Evolutionary conservation across 35 echinoderm and acorn worm genomes (phyloP).

Genomic region (Strongylocentrotus purpuratus): DNA sequence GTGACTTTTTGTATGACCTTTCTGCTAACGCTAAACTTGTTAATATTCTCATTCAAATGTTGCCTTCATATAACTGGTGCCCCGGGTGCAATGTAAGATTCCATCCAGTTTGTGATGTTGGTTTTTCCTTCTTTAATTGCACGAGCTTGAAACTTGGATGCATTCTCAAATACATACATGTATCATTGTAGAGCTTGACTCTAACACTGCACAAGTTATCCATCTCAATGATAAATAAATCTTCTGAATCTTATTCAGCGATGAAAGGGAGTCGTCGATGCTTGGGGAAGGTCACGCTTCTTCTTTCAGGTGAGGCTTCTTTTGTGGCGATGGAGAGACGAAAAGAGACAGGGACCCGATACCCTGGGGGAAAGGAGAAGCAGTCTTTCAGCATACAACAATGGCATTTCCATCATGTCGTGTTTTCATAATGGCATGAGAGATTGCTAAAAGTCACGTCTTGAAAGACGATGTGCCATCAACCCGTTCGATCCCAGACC

Average conservation of each 20-base stretch:
- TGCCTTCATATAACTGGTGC: no score
- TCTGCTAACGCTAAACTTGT: no score
- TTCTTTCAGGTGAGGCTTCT: neutral
- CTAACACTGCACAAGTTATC: neutral
- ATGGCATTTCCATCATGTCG: neutral
- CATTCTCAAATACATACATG: no score
- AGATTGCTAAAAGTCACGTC: conserved; percentile 17
- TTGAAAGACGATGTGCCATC: neutral
- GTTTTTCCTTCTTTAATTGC: no score
- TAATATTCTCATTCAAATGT: no score
- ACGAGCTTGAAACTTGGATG: no score
- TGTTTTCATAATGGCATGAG: conserved; percentile 4
- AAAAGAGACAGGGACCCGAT: neutral
- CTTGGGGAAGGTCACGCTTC: neutral
- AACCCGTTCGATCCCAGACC: neutral
- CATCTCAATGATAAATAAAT: neutral
- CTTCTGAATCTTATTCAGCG: neutral
- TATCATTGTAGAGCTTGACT: no score
- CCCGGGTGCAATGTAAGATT: no score
- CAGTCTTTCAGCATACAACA: neutral
- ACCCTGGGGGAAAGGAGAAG: neutral
- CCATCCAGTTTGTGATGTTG: no score
- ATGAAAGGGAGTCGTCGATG: neutral
- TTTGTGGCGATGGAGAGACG: neutral
- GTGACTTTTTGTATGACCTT: no score